Evolutionary conservation across 2,797 vertebrate genomes (phyloP).

Genomic region (Aldrovandia affinis): DNA sequence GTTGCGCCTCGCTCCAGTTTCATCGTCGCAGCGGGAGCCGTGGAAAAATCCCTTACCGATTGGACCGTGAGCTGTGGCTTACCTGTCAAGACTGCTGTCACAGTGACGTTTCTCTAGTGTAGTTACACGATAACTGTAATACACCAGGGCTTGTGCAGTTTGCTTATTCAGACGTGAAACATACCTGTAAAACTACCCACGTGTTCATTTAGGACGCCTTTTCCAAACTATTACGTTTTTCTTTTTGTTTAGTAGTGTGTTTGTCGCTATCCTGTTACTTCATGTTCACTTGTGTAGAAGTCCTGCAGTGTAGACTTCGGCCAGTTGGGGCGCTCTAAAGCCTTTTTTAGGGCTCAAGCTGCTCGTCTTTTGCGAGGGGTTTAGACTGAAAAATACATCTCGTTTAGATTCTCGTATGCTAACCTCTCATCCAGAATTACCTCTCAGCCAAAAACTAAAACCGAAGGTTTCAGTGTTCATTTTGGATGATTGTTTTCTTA

Average conservation of each 20-base stretch:
- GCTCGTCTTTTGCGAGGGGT: not conserved
- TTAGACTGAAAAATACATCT: conserved; percentile 22
- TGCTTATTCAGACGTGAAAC: conserved; percentile 7
- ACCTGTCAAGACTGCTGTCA: conserved; percentile 13
- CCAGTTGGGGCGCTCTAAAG: conserved; percentile 72
- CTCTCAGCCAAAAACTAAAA: not conserved
- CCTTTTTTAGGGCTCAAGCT: conserved; percentile 50
- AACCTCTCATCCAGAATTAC: not conserved
- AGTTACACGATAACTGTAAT: not conserved
- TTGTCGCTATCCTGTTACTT: not conserved
- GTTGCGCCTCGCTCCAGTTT: conserved; percentile 40
- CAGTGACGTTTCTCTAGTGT: not conserved
- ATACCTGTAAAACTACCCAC: not conserved
- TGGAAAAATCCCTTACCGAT: conserved; percentile 30
- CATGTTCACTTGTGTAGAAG: not conserved
- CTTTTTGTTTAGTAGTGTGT: not conserved
- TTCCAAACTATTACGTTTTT: not conserved
- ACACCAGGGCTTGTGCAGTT: not conserved
- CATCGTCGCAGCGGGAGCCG: conserved; percentile 12
- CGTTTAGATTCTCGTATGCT: not conserved
- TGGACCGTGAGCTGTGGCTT: conserved; percentile 1
- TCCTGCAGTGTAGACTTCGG: conserved; percentile 20
- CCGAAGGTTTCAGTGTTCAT: not conserved
- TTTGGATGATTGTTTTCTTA: not conserved
- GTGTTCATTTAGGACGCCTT: not conserved